Conservation (phyloP, 2,797 vertebrate species). For the Myotis daubentonii region DNA sequence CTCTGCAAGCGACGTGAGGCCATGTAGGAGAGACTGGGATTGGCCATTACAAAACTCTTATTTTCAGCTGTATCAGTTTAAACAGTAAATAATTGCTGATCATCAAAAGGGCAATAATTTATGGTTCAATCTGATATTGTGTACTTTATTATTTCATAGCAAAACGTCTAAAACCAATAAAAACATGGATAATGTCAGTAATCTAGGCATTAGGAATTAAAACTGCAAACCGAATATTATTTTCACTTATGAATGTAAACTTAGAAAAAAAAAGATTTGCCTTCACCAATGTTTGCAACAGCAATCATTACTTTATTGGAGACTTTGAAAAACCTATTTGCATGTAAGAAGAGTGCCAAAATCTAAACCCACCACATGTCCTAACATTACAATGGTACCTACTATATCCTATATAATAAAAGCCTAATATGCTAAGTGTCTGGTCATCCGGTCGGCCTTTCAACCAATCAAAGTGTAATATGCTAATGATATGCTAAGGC, state of each 20-base stretch:
- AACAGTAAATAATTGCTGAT: not conserved
- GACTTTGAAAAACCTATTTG: not conserved
- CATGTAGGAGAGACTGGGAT: not conserved
- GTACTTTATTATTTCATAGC: not conserved
- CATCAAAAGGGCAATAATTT: not conserved
- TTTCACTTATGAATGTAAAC: not conserved
- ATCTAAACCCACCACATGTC: not conserved
- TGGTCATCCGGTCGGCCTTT: too few species aligned
- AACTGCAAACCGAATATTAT: not conserved
- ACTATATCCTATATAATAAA: too few species aligned
- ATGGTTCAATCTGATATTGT: not conserved
- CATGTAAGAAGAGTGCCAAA: not conserved
- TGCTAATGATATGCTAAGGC: too few species aligned
- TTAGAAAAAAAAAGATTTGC: not conserved
- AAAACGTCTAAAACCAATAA: not conserved
- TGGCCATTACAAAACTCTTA: not conserved
- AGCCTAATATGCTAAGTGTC: too few species aligned
- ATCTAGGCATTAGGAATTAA: not conserved
- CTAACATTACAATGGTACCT: not conserved
- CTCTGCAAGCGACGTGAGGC: too few species aligned
- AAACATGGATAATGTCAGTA: not conserved
- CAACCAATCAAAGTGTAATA: too few species aligned
- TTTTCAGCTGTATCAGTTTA: not conserved
- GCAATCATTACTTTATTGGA: not conserved
- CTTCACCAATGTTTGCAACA: not conserved